Conservation (phyloP, 2,113 vertebrate genomes). For the Todiramphus saurophagus region DNA sequence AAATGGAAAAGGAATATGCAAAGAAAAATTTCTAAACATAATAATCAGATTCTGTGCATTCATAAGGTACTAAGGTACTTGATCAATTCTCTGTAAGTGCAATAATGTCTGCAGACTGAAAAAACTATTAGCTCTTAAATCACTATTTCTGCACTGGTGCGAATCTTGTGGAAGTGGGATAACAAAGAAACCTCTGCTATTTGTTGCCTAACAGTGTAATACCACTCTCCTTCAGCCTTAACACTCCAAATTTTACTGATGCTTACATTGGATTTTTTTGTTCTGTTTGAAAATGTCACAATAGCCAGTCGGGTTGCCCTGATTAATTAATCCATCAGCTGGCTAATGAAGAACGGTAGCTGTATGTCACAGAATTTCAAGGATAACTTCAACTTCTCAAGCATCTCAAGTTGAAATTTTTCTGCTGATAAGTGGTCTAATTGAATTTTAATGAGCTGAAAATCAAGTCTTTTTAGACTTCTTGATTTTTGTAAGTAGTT, state of each 20-base stretch:
- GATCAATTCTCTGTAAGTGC: neutral
- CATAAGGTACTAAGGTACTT: neutral
- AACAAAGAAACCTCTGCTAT: neutral
- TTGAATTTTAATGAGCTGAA: slow-evolving; percentile 61
- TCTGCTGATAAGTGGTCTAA: slow-evolving; percentile 40
- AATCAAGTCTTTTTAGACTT: slow-evolving; percentile 38
- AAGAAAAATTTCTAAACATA: neutral
- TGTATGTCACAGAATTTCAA: slow-evolving; percentile 56
- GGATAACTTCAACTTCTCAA: slow-evolving; percentile 53
- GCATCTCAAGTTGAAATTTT: slow-evolving; percentile 25
- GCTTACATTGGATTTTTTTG: neutral
- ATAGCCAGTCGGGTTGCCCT: neutral
- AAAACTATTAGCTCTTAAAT: neutral
- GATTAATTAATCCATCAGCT: slow-evolving; percentile 61
- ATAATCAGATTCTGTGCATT: neutral
- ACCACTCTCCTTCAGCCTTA: neutral
- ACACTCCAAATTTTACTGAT: slow-evolving; percentile 5
- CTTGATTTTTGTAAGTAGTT: neutral
- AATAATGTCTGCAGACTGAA: neutral
- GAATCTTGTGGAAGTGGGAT: neutral
- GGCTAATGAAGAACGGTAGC: slow-evolving; percentile 28
- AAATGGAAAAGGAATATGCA: neutral
- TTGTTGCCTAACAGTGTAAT: neutral
- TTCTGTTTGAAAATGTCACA: slow-evolving; percentile 15
- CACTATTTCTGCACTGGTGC: neutral